A percentile compares a stretch with the other conserved stretches of the same genome.
phyloP scores from a whole-genome alignment of 2,888 invertebrate species.

The Lingula anatina region DNA sequence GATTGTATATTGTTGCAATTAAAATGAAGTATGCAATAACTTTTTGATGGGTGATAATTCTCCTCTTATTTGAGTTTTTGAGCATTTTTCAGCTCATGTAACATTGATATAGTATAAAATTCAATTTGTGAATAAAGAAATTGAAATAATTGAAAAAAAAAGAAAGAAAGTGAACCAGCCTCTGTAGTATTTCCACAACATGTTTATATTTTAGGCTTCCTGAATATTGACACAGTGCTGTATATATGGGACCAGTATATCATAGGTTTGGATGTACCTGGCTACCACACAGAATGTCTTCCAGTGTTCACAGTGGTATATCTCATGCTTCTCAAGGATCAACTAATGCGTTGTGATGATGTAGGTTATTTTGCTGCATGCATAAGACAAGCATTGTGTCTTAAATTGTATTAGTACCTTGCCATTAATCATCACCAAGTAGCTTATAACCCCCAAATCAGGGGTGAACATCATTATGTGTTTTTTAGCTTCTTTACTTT shows the following conservation, averaged over 20 bases:
- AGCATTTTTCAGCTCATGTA: too few species aligned
- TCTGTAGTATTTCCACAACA: too few species aligned
- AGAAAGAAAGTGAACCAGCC: too few species aligned
- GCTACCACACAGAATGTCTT: constrained; percentile 43
- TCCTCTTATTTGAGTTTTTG: too few species aligned
- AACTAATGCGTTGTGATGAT: constrained; percentile 29
- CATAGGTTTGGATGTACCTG: constrained; percentile 44
- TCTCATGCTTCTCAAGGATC: constrained; percentile 39
- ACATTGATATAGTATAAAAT: too few species aligned
- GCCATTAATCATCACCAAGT: background rate
- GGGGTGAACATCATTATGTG: too few species aligned
- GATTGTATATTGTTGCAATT: background rate
- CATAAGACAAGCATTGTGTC: background rate
- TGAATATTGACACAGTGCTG: constrained; percentile 39
- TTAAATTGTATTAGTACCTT: background rate
- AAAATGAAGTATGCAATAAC: background rate
- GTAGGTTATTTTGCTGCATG: constrained; percentile 20
- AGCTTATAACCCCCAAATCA: too few species aligned
- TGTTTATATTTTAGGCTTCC: too few species aligned
- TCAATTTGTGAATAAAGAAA: too few species aligned
- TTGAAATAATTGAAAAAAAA: too few species aligned
- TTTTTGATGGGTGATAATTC: too few species aligned
- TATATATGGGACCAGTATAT: constrained; percentile 52
- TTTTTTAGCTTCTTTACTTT: background rate
- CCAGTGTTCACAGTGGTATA: constrained; percentile 39